Conservation (phyloP, 1,140 invertebrate species). For the Heterodera schachtii region DNA sequence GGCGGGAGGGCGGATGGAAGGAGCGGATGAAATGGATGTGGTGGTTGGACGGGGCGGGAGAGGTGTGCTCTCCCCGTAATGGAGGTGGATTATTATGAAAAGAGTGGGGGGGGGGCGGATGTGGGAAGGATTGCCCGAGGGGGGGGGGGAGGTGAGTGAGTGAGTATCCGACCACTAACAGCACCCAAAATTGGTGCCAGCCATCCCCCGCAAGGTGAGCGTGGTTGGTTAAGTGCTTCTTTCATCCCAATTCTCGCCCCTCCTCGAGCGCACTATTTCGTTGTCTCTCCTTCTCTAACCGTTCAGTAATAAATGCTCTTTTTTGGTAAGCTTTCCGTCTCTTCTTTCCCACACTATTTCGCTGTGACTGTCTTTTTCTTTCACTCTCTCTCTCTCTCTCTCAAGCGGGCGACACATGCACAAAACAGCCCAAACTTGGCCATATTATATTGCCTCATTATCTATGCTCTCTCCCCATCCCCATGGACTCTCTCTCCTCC, state of each 20-base stretch:
- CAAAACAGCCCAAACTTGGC: no score
- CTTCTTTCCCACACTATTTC: neutral
- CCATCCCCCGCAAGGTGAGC: neutral
- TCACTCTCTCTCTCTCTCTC: neutral
- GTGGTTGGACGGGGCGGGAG: neutral
- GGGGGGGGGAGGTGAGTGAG: neutral
- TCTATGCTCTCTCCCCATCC: no score
- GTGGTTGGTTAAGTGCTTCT: neutral
- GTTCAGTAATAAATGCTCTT: no score
- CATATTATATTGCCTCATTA: no score
- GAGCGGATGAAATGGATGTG: conserved; percentile 2
- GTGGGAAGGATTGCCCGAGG: neutral
- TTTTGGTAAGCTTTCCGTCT: neutral
- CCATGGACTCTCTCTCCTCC: no score
- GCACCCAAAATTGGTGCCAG: neutral
- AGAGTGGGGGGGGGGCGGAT: neutral
- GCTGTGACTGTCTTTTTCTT: neutral
- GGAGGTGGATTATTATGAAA: neutral
- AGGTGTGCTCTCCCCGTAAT: neutral
- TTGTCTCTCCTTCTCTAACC: neutral
- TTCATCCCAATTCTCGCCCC: neutral
- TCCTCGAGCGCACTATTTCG: neutral
- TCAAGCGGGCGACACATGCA: no score
- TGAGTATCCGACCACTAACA: neutral
- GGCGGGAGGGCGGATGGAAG: neutral